phyloP scores from a whole-genome alignment of 2,888 invertebrate species.

The Norana najaformis region DNA sequence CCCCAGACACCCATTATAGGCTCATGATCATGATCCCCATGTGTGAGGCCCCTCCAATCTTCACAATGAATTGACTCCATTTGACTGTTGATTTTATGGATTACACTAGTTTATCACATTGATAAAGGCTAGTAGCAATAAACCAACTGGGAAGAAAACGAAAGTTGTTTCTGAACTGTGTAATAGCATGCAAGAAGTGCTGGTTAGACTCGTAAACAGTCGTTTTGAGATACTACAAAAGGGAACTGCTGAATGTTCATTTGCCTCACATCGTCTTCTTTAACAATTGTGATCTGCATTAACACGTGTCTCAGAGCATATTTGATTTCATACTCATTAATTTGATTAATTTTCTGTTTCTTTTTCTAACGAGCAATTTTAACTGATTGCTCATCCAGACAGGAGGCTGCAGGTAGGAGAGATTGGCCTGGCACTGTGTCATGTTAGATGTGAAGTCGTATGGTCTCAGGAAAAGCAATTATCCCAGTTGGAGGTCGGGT shows the following conservation, averaged over 20 bases:
- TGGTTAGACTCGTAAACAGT: too few relatives aligned
- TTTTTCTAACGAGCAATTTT: not conserved
- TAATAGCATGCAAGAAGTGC: not conserved
- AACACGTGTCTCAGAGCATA: not conserved
- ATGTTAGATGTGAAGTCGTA: not conserved
- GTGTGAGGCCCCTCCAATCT: too few relatives aligned
- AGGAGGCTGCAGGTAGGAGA: not conserved
- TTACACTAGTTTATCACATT: not conserved
- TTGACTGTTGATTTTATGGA: not conserved
- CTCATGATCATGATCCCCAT: too few relatives aligned
- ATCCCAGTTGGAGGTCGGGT: not conserved
- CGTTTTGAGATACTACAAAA: not conserved
- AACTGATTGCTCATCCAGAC: conserved; percentile 13
- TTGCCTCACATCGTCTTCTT: not conserved
- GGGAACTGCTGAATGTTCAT: not conserved
- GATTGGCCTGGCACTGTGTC: not conserved
- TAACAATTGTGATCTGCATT: not conserved
- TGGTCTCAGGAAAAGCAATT: not conserved
- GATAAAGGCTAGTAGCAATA: not conserved
- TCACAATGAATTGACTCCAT: too few relatives aligned
- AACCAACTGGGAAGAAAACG: not conserved
- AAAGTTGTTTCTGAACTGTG: not conserved
- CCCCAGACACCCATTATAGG: too few relatives aligned
- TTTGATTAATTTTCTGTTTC: conserved; percentile 13
- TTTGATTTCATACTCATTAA: not conserved